These are phyloP conservation scores for Drosophila ironensis DNA, from an alignment of 1,140 invertebrate genomes.

Conservation along the genomic window DNA sequence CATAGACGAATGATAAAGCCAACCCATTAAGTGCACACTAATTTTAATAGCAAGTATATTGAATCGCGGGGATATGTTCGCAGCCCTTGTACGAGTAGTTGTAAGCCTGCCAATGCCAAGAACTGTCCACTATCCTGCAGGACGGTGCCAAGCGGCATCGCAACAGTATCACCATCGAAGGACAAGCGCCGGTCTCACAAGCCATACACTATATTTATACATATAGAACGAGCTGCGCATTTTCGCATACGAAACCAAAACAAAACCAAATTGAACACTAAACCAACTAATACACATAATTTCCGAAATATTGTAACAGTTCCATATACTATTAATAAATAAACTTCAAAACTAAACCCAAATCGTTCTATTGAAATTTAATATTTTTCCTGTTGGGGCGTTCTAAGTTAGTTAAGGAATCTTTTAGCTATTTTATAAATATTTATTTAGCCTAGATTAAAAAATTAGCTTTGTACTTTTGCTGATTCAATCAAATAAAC, in stretches of 20 bases:
- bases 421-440: too few species aligned
- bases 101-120: conserved; percentile 45
- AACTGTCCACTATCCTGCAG: conserved; percentile 29
- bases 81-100: conserved; percentile 36
- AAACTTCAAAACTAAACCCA: conserved; percentile 53
- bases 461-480: too few species aligned
- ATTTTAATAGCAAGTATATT: conserved; percentile 40
- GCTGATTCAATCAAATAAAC: too few species aligned
- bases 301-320: conserved; percentile 73
- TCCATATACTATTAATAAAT: conserved; percentile 69
- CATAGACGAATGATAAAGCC: conserved; percentile 36
- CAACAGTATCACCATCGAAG: not conserved
- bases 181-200: conserved; percentile 25
- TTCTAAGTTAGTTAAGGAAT: too few species aligned
- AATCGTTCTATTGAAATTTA: not conserved
- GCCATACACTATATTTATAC: conserved; percentile 7
- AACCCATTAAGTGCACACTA: conserved; percentile 41
- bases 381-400: too few species aligned
- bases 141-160: conserved; percentile 23
- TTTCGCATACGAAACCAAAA: conserved; percentile 23
- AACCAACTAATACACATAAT: conserved; percentile 48
- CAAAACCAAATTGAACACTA: conserved; percentile 36
- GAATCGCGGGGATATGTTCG: conserved; percentile 18
- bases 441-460: too few species aligned
- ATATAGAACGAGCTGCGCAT: conserved; percentile 29